Conservation (phyloP, 1,140 invertebrate genomes). For the Pissodes strobi region DNA sequence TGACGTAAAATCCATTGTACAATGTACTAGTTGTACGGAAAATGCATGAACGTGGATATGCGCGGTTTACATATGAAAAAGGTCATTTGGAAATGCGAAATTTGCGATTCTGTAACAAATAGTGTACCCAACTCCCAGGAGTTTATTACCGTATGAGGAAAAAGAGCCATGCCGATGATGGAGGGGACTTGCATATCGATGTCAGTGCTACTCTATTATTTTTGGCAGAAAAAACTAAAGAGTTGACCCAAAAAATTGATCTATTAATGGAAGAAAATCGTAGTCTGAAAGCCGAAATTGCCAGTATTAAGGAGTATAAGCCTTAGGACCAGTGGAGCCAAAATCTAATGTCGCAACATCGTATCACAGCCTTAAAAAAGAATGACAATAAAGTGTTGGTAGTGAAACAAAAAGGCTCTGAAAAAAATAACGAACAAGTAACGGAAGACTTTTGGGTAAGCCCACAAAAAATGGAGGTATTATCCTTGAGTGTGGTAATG, state of each 20-base stretch:
- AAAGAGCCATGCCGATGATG: no score
- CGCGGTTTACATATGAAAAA: no score
- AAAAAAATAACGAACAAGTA: background rate
- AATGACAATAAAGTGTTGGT: background rate
- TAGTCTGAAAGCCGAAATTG: constrained; percentile 2
- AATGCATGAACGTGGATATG: no score
- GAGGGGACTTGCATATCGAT: no score
- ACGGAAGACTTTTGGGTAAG: background rate
- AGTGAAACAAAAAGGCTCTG: background rate
- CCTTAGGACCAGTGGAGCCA: no score
- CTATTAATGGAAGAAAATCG: background rate
- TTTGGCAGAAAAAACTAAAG: background rate
- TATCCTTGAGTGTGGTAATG: constrained; percentile 1
- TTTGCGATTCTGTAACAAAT: no score
- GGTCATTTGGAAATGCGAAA: no score
- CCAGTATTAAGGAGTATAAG: background rate
- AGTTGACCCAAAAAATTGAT: background rate
- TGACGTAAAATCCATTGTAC: no score
- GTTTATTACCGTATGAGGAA: no score
- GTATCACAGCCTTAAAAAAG: background rate
- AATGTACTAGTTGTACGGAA: no score
- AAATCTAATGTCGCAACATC: no score
- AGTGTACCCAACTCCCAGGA: no score
- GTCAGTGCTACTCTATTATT: background rate
- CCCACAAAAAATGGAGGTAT: background rate